Conservation (phyloP, 1,140 invertebrate species). For the Neodiprion lecontei region DNA sequence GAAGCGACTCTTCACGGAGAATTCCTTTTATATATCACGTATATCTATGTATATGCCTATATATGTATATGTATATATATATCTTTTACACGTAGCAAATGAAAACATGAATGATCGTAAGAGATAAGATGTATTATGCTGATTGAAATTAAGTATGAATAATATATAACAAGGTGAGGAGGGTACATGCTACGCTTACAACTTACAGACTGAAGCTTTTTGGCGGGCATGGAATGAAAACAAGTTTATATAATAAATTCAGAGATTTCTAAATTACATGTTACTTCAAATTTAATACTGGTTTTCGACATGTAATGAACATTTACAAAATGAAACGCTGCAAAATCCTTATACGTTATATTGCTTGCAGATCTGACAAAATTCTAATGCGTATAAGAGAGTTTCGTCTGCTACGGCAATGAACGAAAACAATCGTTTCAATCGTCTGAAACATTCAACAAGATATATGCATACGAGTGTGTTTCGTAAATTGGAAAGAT, state of each 20-base stretch:
- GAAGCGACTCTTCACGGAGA: too few species aligned
- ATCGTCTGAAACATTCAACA: too few species aligned
- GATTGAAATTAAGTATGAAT: constrained; percentile 6
- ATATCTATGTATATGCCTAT: not conserved
- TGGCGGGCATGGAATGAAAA: constrained; percentile 55
- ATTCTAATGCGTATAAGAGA: too few species aligned
- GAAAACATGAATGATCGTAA: constrained; percentile 11
- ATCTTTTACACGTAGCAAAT: constrained; percentile 5
- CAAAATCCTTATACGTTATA: too few species aligned
- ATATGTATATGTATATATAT: not conserved
- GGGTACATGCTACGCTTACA: constrained; percentile 46
- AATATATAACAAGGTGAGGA: not conserved
- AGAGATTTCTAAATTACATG: not conserved
- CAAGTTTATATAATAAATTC: constrained; percentile 42
- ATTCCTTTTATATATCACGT: not conserved
- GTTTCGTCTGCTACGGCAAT: too few species aligned
- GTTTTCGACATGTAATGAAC: too few species aligned
- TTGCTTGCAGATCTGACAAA: too few species aligned
- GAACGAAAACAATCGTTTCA: too few species aligned
- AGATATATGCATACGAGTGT: too few species aligned
- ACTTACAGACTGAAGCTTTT: constrained; percentile 57
- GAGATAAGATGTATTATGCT: not conserved
- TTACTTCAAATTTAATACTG: not conserved
- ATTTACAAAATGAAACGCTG: too few species aligned
- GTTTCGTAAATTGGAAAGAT: too few species aligned